These are phyloP conservation scores for Drosophila sp. DNA, from an alignment of 1,140 invertebrate genomes.

Conservation along the genomic window DNA sequence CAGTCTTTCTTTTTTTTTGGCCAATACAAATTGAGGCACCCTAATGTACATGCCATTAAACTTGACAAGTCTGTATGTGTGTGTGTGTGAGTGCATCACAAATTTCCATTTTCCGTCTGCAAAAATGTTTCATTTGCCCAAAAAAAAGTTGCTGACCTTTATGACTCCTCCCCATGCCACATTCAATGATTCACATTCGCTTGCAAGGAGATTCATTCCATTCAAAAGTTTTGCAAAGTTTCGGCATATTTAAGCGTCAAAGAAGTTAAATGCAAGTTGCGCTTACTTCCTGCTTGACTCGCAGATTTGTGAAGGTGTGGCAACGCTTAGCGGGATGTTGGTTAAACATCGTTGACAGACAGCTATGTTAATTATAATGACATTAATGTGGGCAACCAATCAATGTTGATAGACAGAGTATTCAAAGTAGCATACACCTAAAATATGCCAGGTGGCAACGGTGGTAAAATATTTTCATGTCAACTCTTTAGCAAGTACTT, in stretches of 20 bases:
- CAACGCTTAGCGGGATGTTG: background rate
- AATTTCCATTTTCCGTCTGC: conserved; percentile 30
- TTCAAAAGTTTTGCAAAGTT: conserved; percentile 7
- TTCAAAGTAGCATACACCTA: background rate
- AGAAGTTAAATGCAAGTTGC: conserved; percentile 10
- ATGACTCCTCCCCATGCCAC: background rate
- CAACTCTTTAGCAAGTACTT: background rate
- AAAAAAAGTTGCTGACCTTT: conserved; percentile 24
- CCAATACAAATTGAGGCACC: too few relatives aligned
- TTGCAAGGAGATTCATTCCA: conserved; percentile 14
- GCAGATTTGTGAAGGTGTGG: background rate
- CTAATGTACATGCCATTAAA: conserved; percentile 19
- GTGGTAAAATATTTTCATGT: background rate
- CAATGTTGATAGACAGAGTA: background rate
- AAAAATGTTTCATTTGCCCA: conserved; percentile 25
- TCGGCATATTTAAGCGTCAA: conserved; percentile 24
- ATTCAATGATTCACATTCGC: conserved; percentile 40
- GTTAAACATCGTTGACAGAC: background rate
- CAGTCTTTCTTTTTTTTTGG: too few relatives aligned
- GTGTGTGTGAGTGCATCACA: conserved; percentile 9
- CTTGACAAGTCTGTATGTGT: conserved; percentile 7
- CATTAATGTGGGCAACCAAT: background rate
- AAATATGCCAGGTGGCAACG: background rate
- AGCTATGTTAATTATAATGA: background rate
- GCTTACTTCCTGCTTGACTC: background rate